A percentile compares a stretch with the other conserved stretches of the same genome.
Conservation (phyloP, 2,888 invertebrate species). For the Prosopocoilus inquinatus region DNA sequence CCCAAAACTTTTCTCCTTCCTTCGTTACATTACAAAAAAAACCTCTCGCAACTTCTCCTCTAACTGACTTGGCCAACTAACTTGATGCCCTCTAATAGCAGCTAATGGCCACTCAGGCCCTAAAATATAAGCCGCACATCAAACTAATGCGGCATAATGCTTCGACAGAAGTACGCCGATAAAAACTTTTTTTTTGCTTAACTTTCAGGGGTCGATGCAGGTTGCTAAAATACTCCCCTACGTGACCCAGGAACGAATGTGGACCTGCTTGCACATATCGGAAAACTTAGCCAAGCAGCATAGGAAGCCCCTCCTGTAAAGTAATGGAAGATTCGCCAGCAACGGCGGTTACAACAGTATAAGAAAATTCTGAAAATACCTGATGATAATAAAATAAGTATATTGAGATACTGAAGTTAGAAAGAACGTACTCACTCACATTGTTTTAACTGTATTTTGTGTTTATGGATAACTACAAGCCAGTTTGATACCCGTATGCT, state of each 20-base stretch:
- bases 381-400: too few relatives aligned
- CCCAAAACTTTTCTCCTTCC: background rate
- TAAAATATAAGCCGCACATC: conserved; percentile 7
- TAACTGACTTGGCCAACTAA: conserved; percentile 1
- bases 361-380: too few relatives aligned
- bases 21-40: background rate
- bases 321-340: background rate
- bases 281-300: conserved; percentile 42
- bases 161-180: background rate
- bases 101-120: conserved; percentile 9
- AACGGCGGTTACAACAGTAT: too few relatives aligned
- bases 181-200: conserved; percentile 16
- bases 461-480: background rate
- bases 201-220: conserved; percentile 50
- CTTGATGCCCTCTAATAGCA: conserved; percentile 4
- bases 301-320: conserved; percentile 42
- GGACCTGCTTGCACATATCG: conserved; percentile 47
- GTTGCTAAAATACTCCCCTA: conserved; percentile 50
- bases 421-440: too few relatives aligned
- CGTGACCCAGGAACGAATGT: conserved; percentile 43
- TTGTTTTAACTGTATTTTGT: too few relatives aligned
- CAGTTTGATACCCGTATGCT: background rate
- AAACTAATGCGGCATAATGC: conserved; percentile 5
- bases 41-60: background rate
- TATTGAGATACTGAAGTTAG: too few relatives aligned